Conservation (phyloP, 2,797 vertebrate species). For the Cuculus canorus region DNA sequence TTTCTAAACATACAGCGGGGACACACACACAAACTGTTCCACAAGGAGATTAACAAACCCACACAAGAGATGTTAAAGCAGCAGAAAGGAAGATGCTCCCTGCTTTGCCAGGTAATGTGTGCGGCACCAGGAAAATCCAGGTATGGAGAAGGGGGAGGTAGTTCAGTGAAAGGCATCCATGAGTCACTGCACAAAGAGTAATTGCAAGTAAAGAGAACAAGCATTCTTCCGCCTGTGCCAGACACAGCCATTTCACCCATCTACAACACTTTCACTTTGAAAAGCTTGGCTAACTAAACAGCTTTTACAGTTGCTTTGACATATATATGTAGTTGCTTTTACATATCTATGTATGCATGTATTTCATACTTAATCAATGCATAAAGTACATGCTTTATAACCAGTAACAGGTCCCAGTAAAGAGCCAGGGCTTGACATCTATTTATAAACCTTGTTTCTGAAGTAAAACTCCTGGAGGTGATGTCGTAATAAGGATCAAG, state of each 20-base stretch:
- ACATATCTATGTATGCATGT: too few species aligned
- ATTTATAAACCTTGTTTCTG: not conserved
- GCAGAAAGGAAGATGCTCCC: not conserved
- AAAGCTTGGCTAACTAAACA: not conserved
- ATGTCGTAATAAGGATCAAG: not conserved
- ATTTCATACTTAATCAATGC: not conserved
- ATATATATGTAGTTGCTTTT: not conserved
- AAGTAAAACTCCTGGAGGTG: conserved; percentile 11
- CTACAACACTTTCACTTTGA: conserved; percentile 19
- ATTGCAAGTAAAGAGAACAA: not conserved
- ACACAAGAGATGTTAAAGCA: not conserved
- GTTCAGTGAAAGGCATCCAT: not conserved
- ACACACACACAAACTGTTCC: not conserved
- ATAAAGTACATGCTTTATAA: not conserved
- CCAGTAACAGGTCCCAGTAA: not conserved
- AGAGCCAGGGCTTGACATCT: not conserved
- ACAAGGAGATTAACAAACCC: not conserved
- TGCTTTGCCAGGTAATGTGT: not conserved
- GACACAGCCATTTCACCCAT: not conserved
- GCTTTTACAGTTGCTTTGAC: not conserved
- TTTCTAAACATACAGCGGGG: not conserved
- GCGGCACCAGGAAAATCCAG: conserved; percentile 15
- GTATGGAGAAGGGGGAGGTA: not conserved
- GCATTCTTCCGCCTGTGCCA: not conserved
- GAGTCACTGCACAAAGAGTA: conserved; percentile 29